A percentile compares a stretch with the other conserved stretches of the same genome.
phyloP scores from a whole-genome alignment of 2,797 vertebrate genomes.

The Alca torda region DNA sequence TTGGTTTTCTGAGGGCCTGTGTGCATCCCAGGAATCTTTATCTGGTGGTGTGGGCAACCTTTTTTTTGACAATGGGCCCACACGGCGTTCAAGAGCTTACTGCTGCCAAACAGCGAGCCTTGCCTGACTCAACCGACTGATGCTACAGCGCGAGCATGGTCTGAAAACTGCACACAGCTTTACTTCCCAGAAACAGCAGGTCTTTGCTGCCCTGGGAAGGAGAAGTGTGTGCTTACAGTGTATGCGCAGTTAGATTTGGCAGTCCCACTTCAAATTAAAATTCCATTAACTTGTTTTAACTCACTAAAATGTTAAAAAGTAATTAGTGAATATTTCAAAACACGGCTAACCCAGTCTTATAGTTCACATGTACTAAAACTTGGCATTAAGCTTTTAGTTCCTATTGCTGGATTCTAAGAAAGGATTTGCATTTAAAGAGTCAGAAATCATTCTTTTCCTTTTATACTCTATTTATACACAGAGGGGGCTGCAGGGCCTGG shows the following conservation, averaged over 20 bases:
- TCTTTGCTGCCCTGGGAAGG: not conserved
- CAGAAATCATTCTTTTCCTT: not conserved
- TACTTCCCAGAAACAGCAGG: not conserved
- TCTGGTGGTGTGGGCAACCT: not conserved
- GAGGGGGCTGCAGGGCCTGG: too few relatives aligned
- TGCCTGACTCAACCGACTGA: not conserved
- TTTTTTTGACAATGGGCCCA: not conserved
- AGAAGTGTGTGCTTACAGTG: not conserved
- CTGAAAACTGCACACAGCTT: not conserved
- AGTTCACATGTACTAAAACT: not conserved
- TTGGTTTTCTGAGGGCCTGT: not conserved
- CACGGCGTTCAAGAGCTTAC: not conserved
- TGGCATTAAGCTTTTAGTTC: not conserved
- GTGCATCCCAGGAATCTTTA: not conserved
- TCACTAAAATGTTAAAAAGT: not conserved
- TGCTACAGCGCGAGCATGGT: not conserved
- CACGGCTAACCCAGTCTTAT: not conserved
- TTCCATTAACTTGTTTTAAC: not conserved
- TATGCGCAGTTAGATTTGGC: not conserved
- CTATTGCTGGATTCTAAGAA: not conserved
- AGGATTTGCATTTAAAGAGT: not conserved
- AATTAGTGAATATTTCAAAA: not conserved
- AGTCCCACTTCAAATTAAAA: not conserved
- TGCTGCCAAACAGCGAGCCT: not conserved
- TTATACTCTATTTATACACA: not conserved